These are phyloP conservation scores for Copsychus sechellarum DNA, from an alignment of 2,113 vertebrate genomes.

Conservation along the genomic window DNA sequence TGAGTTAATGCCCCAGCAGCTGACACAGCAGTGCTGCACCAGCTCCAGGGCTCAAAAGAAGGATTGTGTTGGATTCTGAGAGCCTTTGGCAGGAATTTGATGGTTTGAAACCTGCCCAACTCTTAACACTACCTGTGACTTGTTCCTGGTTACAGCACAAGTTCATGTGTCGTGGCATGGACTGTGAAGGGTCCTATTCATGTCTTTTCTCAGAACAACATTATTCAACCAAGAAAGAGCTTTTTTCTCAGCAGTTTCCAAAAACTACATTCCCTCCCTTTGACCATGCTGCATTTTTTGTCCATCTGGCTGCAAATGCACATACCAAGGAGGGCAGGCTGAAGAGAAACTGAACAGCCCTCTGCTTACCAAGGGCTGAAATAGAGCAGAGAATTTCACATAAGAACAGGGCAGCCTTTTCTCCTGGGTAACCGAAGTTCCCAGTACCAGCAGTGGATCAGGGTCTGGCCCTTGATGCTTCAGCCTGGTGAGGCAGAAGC, in stretches of 20 bases:
- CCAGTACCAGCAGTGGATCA: neutral
- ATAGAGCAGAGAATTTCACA: neutral
- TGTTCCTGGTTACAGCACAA: neutral
- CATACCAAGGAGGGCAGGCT: slow-evolving; percentile 21
- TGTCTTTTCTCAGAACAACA: neutral
- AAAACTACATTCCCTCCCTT: slow-evolving; percentile 12
- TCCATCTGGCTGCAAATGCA: slow-evolving; percentile 25
- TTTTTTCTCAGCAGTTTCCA: slow-evolving; percentile 9
- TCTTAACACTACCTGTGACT: neutral
- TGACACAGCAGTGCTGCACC: neutral
- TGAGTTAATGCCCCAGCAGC: neutral
- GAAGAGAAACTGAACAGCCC: neutral
- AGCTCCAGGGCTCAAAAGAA: neutral
- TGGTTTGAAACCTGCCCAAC: neutral
- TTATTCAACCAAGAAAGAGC: neutral
- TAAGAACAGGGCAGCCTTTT: neutral
- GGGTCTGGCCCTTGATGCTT: neutral
- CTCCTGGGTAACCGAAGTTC: neutral
- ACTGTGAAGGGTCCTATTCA: neutral
- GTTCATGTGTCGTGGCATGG: fast-evolving
- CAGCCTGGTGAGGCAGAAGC: neutral
- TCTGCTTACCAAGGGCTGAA: neutral
- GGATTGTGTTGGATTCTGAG: neutral
- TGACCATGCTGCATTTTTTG: neutral
- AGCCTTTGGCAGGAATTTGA: neutral